Conservation (phyloP, 2,113 vertebrate genomes). For the Crotalus horridus region DNA sequence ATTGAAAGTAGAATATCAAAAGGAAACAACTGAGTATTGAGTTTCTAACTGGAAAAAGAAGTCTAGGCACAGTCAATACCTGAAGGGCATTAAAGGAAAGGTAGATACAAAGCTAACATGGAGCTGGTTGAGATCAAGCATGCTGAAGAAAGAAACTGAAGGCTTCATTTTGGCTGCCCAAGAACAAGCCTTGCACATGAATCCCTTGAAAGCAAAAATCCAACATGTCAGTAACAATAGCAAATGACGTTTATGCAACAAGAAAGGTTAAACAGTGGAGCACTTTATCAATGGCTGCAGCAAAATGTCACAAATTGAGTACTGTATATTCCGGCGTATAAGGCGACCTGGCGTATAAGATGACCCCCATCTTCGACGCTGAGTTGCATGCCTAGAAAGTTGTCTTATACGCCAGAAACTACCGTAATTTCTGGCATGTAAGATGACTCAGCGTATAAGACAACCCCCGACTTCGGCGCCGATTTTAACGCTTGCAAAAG, state of each 20-base stretch:
- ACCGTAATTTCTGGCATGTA: too few relatives aligned
- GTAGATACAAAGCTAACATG: not conserved
- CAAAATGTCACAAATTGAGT: too few relatives aligned
- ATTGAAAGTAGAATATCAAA: not conserved
- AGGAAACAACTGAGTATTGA: not conserved
- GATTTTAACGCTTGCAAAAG: too few relatives aligned
- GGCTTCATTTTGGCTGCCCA: not conserved
- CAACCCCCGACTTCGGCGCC: too few relatives aligned
- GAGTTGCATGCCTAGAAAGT: too few relatives aligned
- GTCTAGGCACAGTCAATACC: not conserved
- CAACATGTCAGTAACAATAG: not conserved
- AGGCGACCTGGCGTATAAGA: too few relatives aligned
- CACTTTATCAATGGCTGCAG: not conserved
- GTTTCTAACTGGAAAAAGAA: not conserved
- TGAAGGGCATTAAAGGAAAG: not conserved
- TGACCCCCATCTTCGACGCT: too few relatives aligned
- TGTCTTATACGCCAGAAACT: too few relatives aligned
- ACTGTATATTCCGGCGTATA: too few relatives aligned
- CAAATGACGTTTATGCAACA: not conserved
- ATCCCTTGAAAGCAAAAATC: not conserved
- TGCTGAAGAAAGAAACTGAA: not conserved
- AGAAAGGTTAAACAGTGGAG: not conserved
- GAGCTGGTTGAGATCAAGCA: not conserved
- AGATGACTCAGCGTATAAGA: too few relatives aligned
- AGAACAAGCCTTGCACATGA: not conserved